These are phyloP conservation scores for Pyrocephalus nanus DNA, from an alignment of 2,797 vertebrate genomes.

Conservation along the genomic window DNA sequence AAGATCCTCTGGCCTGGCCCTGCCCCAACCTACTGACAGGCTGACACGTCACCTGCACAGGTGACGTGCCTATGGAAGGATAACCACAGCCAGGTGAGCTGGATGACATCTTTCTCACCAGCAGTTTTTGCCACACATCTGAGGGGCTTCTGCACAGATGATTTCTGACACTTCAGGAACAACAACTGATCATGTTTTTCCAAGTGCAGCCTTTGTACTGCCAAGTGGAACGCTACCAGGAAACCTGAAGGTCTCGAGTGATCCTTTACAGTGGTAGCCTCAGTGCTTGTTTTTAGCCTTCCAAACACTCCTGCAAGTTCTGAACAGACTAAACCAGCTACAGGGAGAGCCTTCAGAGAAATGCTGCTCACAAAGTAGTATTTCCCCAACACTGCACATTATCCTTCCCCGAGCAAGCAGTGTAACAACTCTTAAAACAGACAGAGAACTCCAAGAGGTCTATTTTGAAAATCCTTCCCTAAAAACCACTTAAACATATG, in stretches of 20 bases:
- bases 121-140: background rate
- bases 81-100: background rate
- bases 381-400: background rate
- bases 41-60: background rate
- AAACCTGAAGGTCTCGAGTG: background rate
- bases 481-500: background rate
- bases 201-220: background rate
- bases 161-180: background rate
- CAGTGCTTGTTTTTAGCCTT: background rate
- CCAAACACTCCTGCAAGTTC: background rate
- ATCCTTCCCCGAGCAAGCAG: background rate
- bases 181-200: background rate
- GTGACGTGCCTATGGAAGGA: background rate
- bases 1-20: background rate
- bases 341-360: background rate
- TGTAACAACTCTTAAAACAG: background rate
- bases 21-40: background rate
- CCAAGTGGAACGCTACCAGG: background rate
- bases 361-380: background rate
- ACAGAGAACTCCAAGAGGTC: background rate
- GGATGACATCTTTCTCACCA: background rate
- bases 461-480: background rate
- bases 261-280: background rate
- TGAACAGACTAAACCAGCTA: background rate
- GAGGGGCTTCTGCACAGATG: background rate